Evolutionary conservation across 2,113 vertebrate species (phyloP).

Genomic region (Aldabrachelys gigantea): DNA sequence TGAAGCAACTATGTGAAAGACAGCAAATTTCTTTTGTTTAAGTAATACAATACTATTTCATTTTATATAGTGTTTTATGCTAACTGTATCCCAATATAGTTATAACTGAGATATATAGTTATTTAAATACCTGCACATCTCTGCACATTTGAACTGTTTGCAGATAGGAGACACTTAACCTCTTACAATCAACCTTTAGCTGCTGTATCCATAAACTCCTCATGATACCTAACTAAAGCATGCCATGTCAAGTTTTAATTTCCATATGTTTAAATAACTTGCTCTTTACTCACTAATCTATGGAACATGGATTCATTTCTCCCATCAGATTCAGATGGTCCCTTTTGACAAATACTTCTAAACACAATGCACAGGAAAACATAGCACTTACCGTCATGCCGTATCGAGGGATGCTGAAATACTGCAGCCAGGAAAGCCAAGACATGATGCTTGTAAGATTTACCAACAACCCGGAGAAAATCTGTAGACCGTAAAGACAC

Average conservation of each 20-base stretch:
- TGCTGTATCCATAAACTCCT: not conserved
- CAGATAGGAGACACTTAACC: not conserved
- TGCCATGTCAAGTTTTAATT: fast-evolving
- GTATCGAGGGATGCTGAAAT: slow-evolving; percentile 91
- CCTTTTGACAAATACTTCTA: not conserved
- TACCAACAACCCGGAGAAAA: slow-evolving; percentile 91
- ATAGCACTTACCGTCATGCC: slow-evolving; percentile 83
- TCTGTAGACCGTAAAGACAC: slow-evolving; percentile 73
- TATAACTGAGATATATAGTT: not conserved
- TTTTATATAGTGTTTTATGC: not conserved
- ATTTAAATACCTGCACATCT: not conserved
- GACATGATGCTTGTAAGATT: slow-evolving; percentile 82
- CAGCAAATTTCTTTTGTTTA: not conserved
- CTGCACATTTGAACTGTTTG: not conserved
- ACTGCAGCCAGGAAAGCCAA: slow-evolving; percentile 92
- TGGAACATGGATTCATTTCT: not conserved
- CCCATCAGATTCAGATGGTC: not conserved
- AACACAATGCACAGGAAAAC: not conserved
- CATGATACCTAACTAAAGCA: not conserved
- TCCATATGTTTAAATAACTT: not conserved
- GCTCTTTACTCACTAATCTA: not conserved
- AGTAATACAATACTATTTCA: not conserved
- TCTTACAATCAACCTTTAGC: not conserved
- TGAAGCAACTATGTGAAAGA: not conserved
- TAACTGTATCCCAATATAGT: not conserved